Evolutionary conservation across 2,113 vertebrate genomes (phyloP).

Genomic region (Phalacrocorax pelagicus): DNA sequence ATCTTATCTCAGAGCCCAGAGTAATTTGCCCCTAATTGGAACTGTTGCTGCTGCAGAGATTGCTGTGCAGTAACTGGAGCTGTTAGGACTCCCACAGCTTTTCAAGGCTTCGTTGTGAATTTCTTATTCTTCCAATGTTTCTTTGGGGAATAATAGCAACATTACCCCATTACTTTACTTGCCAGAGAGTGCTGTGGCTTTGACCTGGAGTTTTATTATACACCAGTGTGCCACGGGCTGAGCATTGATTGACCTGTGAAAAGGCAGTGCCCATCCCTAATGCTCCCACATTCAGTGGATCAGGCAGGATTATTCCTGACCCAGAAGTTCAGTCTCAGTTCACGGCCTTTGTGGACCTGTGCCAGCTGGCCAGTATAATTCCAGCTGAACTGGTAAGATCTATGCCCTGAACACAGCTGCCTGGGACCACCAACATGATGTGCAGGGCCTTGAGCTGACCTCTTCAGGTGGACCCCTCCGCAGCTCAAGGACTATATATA

Average conservation of each 20-base stretch:
- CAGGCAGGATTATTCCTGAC: conserved; percentile 40
- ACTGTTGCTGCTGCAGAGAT: neutral
- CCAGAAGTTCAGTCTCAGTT: conserved; percentile 48
- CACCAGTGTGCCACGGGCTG: neutral
- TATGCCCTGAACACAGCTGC: neutral
- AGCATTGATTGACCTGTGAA: conserved; percentile 43
- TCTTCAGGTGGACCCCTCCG: neutral
- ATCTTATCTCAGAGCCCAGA: neutral
- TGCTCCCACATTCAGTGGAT: neutral
- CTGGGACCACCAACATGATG: neutral
- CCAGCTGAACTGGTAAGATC: conserved; percentile 33
- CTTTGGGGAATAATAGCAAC: neutral
- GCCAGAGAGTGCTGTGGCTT: neutral
- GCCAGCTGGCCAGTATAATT: conserved; percentile 43
- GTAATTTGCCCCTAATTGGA: neutral
- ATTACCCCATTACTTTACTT: neutral
- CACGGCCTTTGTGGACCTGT: neutral
- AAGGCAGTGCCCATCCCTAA: neutral
- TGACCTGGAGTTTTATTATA: rapidly evolving
- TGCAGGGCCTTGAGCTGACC: neutral
- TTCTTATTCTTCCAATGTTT: neutral
- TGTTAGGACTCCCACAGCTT: neutral
- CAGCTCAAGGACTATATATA: neutral
- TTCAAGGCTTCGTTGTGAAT: neutral
- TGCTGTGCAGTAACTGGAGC: neutral